Base-by-base conservation (phyloP, 2,888 invertebrate genomes). In the Himalopsyche anomala region DNA sequence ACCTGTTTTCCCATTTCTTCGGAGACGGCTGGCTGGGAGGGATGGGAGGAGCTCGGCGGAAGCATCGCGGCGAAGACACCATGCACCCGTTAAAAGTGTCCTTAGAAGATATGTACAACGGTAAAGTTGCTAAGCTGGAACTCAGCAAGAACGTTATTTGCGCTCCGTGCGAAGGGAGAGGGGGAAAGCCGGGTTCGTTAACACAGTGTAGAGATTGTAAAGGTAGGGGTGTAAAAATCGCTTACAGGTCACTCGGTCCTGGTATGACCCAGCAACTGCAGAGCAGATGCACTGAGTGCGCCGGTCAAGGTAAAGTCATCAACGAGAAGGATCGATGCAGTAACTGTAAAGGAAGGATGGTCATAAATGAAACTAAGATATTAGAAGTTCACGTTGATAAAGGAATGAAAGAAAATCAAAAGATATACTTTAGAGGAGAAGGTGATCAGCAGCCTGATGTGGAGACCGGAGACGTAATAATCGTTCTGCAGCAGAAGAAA, bases 91-190 rank as follows among this genome's bases (percentile, higher is more conserved):
- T 98, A 36, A 96, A 96, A 92, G 97, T 99, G 9, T 94, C 97
- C 11, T 92, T 99, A 89, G 98, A 98, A 92, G 98, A 98, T 90
- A 93, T 98, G 91, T 99, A 98, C 91, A 96, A 97, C 91, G 98
- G 98, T 12, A 97, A 97, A 92, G 96, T 96, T 82, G 93, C 96
- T 2, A 97, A 97, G 91, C 92, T 97, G 89, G 96, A 97, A 90
- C 93, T 97, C 87, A 96, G 96, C 91, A 96, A 96, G 93, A 97
- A 96, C 92, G 94, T 97, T 54, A 95, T 97, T 89, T 98, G 98
- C 92, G 92, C 93, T 81, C 92, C 94, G 88, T 98, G 98, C 92
- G 94, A 94, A 90, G 98, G 97, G 91, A 94, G 95, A 90, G 97
- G 97, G 87, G 96, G 96, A 81, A 95, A 95, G 90, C 93, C 94